Evolutionary conservation across 2,888 invertebrate species (phyloP), one percentile per base, ranked within the genome.

Genomic region (Chaitophorus viminalis): DNA sequence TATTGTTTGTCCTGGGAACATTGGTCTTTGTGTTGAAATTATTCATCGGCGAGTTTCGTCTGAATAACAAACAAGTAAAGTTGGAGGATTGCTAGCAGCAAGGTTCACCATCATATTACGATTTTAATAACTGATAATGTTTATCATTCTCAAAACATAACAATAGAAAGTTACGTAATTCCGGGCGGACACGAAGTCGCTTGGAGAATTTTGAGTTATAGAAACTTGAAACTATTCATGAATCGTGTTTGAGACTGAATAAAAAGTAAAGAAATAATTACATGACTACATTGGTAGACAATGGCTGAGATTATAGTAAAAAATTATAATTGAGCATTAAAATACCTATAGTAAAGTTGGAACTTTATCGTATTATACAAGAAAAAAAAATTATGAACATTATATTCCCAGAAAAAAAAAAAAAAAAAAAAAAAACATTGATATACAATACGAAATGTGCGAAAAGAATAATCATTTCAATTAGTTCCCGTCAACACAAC

Each of bases 91-190:
- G 84, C 76, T 65, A 75, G 65, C 60, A 83, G 60, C 60, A 14
- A 60, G 75, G 60, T 60, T 83, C 60, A 21, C n/a, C 11, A 6
- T 76, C 39, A 31, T 76, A 65, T 65, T 65, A 65, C 76, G 84
- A 84, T 84, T 84, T 84, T 84, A 84, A 84, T 84, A 84, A 84
- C 84, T 84, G 84, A 84, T 84, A 84, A 84, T 84, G 84, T 84
- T 84, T 84, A 84, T 84, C 65, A 31, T 84, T 68, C 46, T 39
- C 39, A 46, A 21, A 76, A 68, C 39, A 46, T 65, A 68, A 84
- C 84, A 46, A 76, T 68, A 68, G 76, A 84, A 84, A 76, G 65
- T 76, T 76, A 46, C 65, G 46, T 65, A 33, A 76, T 65, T 65
- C 84, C 60, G 36, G n/a, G 29, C 65, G 76, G 76, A 76, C 76